Base-by-base conservation (phyloP, 2,797 vertebrate species). In the Lagorchestes hirsutus region DNA sequence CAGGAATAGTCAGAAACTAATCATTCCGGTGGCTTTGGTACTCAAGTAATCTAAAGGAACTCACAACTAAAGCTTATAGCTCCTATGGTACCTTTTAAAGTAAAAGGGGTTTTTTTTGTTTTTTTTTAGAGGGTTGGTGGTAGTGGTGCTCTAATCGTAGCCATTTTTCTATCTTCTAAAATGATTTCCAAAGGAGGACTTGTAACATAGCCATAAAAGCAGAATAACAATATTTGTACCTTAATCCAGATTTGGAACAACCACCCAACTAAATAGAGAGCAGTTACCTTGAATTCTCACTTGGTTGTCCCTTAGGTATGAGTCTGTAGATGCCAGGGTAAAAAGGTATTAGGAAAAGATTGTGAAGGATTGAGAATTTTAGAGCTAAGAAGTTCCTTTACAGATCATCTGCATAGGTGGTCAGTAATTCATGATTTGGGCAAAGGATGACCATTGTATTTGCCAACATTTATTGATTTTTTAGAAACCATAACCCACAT, bases 391-490 rank as follows among this genome's bases (percentile, higher is more conserved):
- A 92, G 50, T 95, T 82, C 18, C 27, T 58, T 93, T 94, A 54
- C 22, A 62, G 55, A 62, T 95, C 59, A 92, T 82, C 46, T 95
- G 46, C 90, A 92, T 95, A 90, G 58, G 93, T 62, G 13, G 96
- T 94, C 12, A 82, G 59, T 96, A 87, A 87, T 46, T 87, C 40
- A 50, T 87, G 40, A 50, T 46, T 87, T 87, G 74, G 9, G 67
- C 6, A 46, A 82, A 46, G 67, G 67, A 46, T 46, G n/a, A 82
- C 67, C n/a, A 82, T 82, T 82, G 18, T 82, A 82, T 82, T 82
- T 46, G 14, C 57, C 94, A 91, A 97, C 56, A 28, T 95, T 18
- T 91, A 67, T 93, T 93, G 91, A 74, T 97, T n/a, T 92, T 97
- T 50, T 92, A 91, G 95, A 92, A 55, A 93, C 92, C 82, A 95